Base-by-base conservation (phyloP, 2,797 vertebrate genomes). In the Xiphorhynchus erythropygius region DNA sequence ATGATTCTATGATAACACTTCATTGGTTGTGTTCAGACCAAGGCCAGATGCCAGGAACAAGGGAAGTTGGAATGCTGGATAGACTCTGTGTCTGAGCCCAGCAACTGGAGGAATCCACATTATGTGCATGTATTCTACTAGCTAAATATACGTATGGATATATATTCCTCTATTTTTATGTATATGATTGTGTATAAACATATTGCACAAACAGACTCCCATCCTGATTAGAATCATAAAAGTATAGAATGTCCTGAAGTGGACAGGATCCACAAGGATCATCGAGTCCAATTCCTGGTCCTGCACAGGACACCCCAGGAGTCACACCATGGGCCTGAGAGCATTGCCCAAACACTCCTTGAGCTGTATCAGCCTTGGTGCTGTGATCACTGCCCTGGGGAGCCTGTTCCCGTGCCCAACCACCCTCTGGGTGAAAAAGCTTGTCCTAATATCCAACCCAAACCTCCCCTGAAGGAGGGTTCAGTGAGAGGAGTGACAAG, bases 321-420 rank as follows among this genome's bases (percentile, higher is more conserved):
- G 8, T 7, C 42, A 22, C 35, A 35, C 4, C 18, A 8, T 53
- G 57, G 28, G 7, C 25, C 42, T 57, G 42, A 4, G 5, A 49
- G 10, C 0, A 0, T 0, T 53, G 2, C 23, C 42, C 75, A 56
- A 78, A 16, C 3, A 0, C 15, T 35, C 32, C 32, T 32, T 42
- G 42, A 78, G 42, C 65, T 87, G 35, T 78, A 57, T 24, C 35
- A 78, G 49, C 56, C 35, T 71, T 0, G 5, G 42, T 17, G 4
- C 5, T 0, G 4, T 41, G 49, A 7, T 32, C 42, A 47, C 33
- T 50, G 53, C 33, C 73, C 33, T 47, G 47, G 41, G 30, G 30
- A 77, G 56, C 47, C 56, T 69, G 64, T 6, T 46, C 41, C 49
- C 78, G 41, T 63, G 64, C 41, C 33, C 74, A 14, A 2, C 25